phyloP scores from a whole-genome alignment of 1,140 invertebrate species.

The Tetramorium simillimum region DNA sequence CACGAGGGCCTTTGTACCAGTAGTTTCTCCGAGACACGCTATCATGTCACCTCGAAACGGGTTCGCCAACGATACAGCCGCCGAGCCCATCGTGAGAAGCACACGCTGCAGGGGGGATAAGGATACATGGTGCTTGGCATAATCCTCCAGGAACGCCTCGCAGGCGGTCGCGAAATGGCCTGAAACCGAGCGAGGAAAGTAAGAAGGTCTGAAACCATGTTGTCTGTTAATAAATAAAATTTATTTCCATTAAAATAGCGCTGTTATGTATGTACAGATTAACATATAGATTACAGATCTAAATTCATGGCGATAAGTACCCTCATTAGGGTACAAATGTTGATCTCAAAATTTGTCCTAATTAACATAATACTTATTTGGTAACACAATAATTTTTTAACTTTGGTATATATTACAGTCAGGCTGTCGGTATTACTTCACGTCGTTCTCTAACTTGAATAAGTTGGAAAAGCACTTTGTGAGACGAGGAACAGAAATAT shows the following conservation, averaged over 20 bases:
- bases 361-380: conserved; percentile 40
- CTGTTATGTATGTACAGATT: conserved; percentile 51
- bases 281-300: conserved; percentile 13
- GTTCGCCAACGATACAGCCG: conserved; percentile 90
- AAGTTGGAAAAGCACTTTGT: conserved; percentile 21
- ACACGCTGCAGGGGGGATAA: conserved; percentile 91
- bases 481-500: conserved; percentile 29
- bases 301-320: conserved; percentile 27
- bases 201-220: conserved; percentile 36
- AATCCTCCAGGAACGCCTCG: conserved; percentile 84
- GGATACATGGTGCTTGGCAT: conserved; percentile 89
- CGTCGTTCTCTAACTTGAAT: neutral
- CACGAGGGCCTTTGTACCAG: conserved; percentile 90
- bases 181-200: conserved; percentile 76
- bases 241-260: conserved; percentile 68
- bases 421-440: neutral
- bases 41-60: conserved; percentile 96
- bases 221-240: conserved; percentile 71
- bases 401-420: conserved; percentile 74
- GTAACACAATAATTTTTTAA: conserved; percentile 63
- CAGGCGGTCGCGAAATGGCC: conserved; percentile 69
- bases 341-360: neutral
- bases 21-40: conserved; percentile 96
- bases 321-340: neutral
- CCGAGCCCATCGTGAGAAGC: conserved; percentile 92